Evolutionary conservation across 2,113 vertebrate genomes (phyloP).

Genomic region (Dromiciops gliroides): DNA sequence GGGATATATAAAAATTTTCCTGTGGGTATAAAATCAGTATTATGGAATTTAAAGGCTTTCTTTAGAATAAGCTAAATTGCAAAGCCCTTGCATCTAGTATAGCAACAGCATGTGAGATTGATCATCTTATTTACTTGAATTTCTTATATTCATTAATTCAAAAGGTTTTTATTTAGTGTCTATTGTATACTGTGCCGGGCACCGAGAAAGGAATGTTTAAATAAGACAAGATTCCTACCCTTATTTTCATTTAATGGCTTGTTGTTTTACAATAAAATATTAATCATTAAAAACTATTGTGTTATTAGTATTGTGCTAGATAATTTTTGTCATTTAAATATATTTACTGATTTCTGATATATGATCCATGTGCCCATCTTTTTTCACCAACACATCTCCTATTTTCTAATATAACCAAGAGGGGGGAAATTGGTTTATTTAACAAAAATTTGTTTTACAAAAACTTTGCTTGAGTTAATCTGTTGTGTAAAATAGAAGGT

Average conservation of each 20-base stretch:
- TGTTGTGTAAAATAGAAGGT: not conserved
- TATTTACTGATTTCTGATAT: conserved; percentile 30
- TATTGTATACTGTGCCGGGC: not conserved
- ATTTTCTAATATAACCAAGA: conserved; percentile 22
- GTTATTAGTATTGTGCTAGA: not conserved
- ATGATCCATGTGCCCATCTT: not conserved
- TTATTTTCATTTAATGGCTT: not conserved
- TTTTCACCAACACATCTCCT: not conserved
- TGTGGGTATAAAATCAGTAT: not conserved
- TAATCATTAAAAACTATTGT: not conserved
- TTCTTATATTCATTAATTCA: conserved; percentile 6
- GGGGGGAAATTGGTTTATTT: conserved; percentile 2
- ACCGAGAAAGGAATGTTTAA: not conserved
- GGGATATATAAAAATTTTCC: not conserved
- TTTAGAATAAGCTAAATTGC: not conserved
- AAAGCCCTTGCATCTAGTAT: not conserved
- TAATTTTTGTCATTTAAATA: conserved; percentile 23
- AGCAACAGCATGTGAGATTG: not conserved
- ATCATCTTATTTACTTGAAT: not conserved
- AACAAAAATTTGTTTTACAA: not conserved
- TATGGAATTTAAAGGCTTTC: not conserved
- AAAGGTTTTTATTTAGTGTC: not conserved
- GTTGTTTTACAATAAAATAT: not conserved
- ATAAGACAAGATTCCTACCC: not conserved
- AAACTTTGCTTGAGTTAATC: conserved; percentile 23